Evolutionary conservation across 2,888 invertebrate genomes (phyloP).

Genomic region (Drosophila phalerata): DNA sequence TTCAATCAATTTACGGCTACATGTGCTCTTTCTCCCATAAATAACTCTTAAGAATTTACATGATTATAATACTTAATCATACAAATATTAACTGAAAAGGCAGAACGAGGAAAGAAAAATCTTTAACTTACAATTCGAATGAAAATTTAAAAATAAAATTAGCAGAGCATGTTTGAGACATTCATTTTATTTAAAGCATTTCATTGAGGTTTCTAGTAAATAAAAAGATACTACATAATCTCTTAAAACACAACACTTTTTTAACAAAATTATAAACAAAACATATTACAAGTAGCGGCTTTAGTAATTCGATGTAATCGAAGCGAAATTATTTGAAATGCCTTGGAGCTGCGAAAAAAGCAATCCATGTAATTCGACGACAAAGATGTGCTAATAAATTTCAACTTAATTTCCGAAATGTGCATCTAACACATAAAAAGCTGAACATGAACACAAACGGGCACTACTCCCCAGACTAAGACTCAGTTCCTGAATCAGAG

Average conservation of each 20-base stretch:
- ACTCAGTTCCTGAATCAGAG: constrained; percentile 8
- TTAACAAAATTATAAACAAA: neutral
- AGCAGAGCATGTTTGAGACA: neutral
- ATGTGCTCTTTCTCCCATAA: neutral
- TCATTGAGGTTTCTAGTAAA: too few species aligned
- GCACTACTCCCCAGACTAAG: constrained; percentile 6
- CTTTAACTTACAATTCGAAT: neutral
- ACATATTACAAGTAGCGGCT: neutral
- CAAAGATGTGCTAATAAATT: constrained; percentile 80
- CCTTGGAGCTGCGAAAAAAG: constrained; percentile 69
- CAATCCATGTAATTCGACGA: constrained; percentile 79
- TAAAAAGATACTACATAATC: too few species aligned
- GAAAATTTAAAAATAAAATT: too few species aligned
- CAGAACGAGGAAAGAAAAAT: neutral
- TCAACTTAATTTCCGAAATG: constrained; percentile 81
- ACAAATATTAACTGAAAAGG: too few species aligned
- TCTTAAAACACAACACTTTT: too few species aligned
- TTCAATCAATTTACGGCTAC: constrained; percentile 14
- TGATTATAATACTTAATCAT: neutral
- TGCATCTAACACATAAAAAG: constrained; percentile 82
- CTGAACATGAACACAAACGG: constrained; percentile 53
- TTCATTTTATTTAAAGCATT: too few species aligned
- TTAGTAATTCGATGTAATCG: constrained; percentile 9
- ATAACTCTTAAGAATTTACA: constrained; percentile 1
- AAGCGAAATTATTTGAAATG: constrained; percentile 7